Evolutionary conservation across 2,888 invertebrate genomes (phyloP).

Genomic region (Melanostoma mellinum): DNA sequence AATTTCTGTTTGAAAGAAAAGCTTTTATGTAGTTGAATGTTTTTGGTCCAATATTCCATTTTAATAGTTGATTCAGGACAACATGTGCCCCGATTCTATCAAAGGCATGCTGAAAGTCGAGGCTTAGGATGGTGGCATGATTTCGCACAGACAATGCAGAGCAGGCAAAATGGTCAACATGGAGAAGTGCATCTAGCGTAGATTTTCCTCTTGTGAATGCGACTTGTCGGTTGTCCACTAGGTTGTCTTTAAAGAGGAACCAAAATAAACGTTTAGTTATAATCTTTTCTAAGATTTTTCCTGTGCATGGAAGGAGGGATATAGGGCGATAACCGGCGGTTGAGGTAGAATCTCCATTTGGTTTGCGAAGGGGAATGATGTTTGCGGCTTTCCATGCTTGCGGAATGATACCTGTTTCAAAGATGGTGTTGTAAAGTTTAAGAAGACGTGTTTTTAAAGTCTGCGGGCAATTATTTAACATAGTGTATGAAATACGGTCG

Average conservation of each 20-base stretch:
- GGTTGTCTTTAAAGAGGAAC: constrained; percentile 16
- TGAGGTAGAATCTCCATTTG: not conserved
- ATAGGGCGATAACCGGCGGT: constrained; percentile 38
- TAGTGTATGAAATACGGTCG: constrained; percentile 14
- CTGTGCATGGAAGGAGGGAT: constrained; percentile 37
- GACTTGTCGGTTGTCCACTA: constrained; percentile 24
- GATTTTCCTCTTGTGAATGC: constrained; percentile 5
- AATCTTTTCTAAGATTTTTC: constrained; percentile 37
- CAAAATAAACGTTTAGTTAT: constrained; percentile 36
- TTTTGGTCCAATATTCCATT: constrained; percentile 4
- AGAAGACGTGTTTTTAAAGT: constrained; percentile 4
- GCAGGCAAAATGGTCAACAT: constrained; percentile 14
- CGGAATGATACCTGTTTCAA: constrained; percentile 22
- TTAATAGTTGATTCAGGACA: constrained; percentile 9
- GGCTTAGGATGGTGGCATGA: not conserved
- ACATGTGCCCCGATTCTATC: too few species aligned
- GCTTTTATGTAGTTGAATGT: constrained; percentile 28
- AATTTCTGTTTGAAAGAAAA: constrained; percentile 43
- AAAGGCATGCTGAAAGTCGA: not conserved
- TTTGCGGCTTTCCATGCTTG: constrained; percentile 25
- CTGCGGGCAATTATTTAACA: constrained; percentile 15
- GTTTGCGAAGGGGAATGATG: constrained; percentile 24
- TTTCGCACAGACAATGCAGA: not conserved
- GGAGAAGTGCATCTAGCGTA: too few species aligned
- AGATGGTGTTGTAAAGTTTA: constrained; percentile 12